Base-by-base conservation (phyloP, 1,140 invertebrate genomes). In the Zaprionus capensis region DNA sequence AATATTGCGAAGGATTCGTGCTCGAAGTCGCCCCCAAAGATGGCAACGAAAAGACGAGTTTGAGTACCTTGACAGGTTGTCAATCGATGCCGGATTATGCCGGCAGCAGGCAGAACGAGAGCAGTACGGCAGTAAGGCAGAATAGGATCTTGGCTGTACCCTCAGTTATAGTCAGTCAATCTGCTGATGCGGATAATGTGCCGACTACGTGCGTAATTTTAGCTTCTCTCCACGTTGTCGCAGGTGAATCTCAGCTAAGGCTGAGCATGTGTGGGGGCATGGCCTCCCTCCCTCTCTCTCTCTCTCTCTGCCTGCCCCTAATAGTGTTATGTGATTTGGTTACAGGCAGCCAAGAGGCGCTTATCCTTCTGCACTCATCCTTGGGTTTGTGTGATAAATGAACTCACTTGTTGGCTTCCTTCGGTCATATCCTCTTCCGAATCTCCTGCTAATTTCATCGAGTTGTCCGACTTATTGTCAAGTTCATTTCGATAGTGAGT, bases 31-130 rank as follows among this genome's bases (percentile, higher is more conserved):
- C 20, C 20, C 20, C 24, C 24, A 55, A 41, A 28, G 51, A 24
- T 46, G 59, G 7, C 20, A 20, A 5, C n/a, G 41, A 34, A 53
- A 24, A 61, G 15, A 15, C 57, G 26, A 71, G 34, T 41, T 20
- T 46, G 64, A 67, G 17, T 22, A 38, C 34, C 51, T 58, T 70
- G 75, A 81, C 76, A 75, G 77, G 53, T 66, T 72, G 76, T 82
- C 82, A 86, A 73, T 71, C 64, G 53, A 62, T 61, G 80, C 46
- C n/a, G 46, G 46, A 49, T 34, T 34, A 9, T 34, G 31, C 31
- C 7, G 17, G 11, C 31, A 41, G 15, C 38, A n/a, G 5, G 17
- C 7, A 49, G n/a, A 22, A 22, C 44, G 5, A 6, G 17, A 22
- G 22, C 22, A 22, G 11, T 41, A n/a, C 41, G 49, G 56, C 64